Evolutionary conservation across 2,888 invertebrate genomes (phyloP), one percentile per base, ranked within the genome.

Genomic region (Cerceris ruficornis): DNA sequence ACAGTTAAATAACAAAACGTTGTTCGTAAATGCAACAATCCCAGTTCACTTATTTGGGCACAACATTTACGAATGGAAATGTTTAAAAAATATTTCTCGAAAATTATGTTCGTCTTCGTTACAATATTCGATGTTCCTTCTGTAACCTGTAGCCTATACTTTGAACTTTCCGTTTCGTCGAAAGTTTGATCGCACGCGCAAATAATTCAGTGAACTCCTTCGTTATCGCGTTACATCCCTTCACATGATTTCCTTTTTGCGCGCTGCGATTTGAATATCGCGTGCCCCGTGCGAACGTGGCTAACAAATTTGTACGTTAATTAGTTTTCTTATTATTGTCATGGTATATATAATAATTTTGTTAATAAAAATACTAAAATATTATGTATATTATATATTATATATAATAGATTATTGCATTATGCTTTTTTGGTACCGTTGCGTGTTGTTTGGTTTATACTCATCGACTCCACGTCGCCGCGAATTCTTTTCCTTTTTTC

Each of bases 331-430:
- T 91, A 91, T 92, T 92, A 91, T 92, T 92, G 92, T 92, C 92
- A 88, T 90, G 90, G 87, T 90, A 90, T 90, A 90, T 91, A 88
- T 88, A 88, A 86, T 90, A 89, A 78, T 89, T 87, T 91, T 90
- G 91, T 92, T 90, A 91, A 91, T 92, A 92, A 92, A 92, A 92
- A 92, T 92, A 92, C 92, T 92, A 92, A 92, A 92, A 92, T 92
- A 92, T 92, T 90, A 91, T 92, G 90, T 91, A 89, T 90, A 90
- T 90, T 88, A 90, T 91, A 88, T 89, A 78, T 77, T 77, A 85
- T 90, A 87, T 91, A 90, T 92, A 90, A 90, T 91, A 92, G 91
- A 92, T 92, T 92, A 92, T 92, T 92, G 92, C 92, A 92, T 92
- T 92, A 92, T 92, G 92, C 91, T 88, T 92, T 92, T 92, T 92